phyloP scores from a whole-genome alignment of 2,888 invertebrate species.

The Malacosoma neustria region DNA sequence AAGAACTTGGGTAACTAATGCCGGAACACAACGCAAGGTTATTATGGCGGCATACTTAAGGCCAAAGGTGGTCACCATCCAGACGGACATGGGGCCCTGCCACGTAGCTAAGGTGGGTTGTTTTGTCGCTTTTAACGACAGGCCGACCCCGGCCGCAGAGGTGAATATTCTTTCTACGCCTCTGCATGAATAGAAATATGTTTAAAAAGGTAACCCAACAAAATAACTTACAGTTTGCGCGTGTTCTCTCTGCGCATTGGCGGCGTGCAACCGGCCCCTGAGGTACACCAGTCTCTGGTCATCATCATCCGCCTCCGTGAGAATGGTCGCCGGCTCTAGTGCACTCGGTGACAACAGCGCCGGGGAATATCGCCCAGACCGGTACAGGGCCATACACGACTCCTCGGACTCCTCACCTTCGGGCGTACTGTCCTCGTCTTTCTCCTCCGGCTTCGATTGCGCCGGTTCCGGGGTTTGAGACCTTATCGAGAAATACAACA shows the following conservation, averaged over 20 bases:
- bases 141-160: too few relatives aligned
- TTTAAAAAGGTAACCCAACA: too few relatives aligned
- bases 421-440: conserved; percentile 13
- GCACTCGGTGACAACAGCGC: conserved; percentile 75
- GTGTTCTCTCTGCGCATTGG: conserved; percentile 65
- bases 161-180: too few relatives aligned
- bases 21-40: too few relatives aligned
- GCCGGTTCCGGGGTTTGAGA: conserved; percentile 6
- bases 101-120: too few relatives aligned
- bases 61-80: too few relatives aligned
- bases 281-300: conserved; percentile 82
- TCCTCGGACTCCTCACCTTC: conserved; percentile 28
- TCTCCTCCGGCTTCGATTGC: conserved; percentile 12
- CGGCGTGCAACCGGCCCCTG: conserved; percentile 78
- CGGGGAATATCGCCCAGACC: conserved; percentile 90
- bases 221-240: too few relatives aligned
- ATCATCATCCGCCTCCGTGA: conserved; percentile 86
- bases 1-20: too few relatives aligned
- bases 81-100: too few relatives aligned
- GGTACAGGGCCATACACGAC: conserved; percentile 70
- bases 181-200: too few relatives aligned
- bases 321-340: conserved; percentile 83
- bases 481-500: not conserved
- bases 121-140: too few relatives aligned
- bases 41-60: too few relatives aligned